Evolutionary conservation across 2,113 vertebrate genomes (phyloP).

Genomic region (Geococcyx californianus): DNA sequence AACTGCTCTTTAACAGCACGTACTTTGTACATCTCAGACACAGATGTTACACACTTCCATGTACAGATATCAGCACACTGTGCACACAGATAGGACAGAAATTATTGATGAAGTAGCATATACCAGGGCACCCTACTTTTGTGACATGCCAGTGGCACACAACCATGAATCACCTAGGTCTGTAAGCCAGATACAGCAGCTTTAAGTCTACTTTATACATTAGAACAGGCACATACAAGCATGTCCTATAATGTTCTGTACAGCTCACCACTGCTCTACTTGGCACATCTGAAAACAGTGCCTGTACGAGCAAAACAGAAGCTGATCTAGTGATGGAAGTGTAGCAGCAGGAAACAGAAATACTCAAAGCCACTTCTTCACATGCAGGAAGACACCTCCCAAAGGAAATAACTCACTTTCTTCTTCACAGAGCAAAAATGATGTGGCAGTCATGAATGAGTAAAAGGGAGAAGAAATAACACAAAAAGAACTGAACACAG

Average conservation of each 20-base stretch:
- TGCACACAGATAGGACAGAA: neutral
- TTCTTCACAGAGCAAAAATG: slow-evolving; percentile 18
- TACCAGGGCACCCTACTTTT: neutral
- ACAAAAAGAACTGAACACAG: neutral
- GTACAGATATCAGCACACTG: neutral
- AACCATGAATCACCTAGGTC: neutral
- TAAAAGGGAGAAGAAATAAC: slow-evolving; percentile 10
- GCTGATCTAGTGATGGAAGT: neutral
- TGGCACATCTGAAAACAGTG: neutral
- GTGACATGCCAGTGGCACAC: neutral
- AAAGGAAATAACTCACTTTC: slow-evolving; percentile 11
- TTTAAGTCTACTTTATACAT: neutral
- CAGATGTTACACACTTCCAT: neutral
- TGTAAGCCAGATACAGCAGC: neutral
- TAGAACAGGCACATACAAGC: neutral
- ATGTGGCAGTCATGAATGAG: neutral
- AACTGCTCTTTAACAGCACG: neutral
- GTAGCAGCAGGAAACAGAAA: slow-evolving; percentile 19
- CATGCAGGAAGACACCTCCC: neutral
- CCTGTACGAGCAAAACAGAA: neutral
- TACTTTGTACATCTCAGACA: neutral
- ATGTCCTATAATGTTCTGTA: neutral
- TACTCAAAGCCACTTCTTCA: neutral
- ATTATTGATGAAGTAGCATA: neutral
- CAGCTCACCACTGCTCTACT: neutral